Conservation (phyloP, 1,140 invertebrate species). For the Cherax quadricarinatus region DNA sequence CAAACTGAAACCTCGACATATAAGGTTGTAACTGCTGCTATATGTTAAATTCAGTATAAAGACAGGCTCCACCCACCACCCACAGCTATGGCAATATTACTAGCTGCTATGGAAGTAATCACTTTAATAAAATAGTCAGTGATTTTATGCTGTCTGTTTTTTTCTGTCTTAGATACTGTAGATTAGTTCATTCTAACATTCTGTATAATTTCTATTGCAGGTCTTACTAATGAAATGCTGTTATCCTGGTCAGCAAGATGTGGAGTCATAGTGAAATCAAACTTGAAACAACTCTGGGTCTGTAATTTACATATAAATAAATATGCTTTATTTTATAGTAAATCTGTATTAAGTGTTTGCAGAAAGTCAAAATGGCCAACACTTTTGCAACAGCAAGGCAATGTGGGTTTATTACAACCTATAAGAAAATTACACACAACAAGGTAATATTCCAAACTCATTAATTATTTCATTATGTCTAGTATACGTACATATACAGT, state of each 20-base stretch:
- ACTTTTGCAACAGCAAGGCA: neutral
- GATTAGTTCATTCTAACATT: neutral
- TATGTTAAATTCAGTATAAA: too few relatives aligned
- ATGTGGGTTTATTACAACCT: neutral
- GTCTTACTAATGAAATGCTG: neutral
- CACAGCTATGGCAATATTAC: too few relatives aligned
- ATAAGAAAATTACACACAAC: conserved; percentile 22
- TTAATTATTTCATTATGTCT: neutral
- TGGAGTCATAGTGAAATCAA: neutral
- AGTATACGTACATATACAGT: too few relatives aligned
- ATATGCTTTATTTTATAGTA: neutral
- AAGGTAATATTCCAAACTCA: conserved; percentile 2
- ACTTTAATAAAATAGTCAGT: too few relatives aligned
- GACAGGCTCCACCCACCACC: too few relatives aligned
- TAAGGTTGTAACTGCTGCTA: too few relatives aligned
- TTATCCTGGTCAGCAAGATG: neutral
- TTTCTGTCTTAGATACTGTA: too few relatives aligned
- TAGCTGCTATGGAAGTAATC: too few relatives aligned
- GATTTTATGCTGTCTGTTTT: too few relatives aligned
- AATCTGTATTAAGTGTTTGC: neutral
- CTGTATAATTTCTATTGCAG: neutral
- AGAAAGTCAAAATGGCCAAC: neutral
- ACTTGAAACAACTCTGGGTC: neutral
- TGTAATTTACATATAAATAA: neutral
- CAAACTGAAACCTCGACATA: too few relatives aligned